A percentile compares a stretch with the other conserved stretches of the same genome.
Conservation (phyloP, 2,113 vertebrate species). For the Argyrosomus japonicus region DNA sequence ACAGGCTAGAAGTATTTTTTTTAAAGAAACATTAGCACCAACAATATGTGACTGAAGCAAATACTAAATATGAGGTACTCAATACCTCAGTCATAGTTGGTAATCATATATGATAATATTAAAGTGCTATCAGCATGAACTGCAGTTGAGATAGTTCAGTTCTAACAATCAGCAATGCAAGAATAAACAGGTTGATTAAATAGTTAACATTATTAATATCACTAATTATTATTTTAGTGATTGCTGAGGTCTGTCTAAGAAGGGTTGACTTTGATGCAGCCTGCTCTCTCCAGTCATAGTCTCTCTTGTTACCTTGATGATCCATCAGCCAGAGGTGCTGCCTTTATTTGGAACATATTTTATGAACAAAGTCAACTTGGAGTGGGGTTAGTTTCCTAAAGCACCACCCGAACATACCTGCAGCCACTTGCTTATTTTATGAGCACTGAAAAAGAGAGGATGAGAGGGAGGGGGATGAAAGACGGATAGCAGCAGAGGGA, state of each 20-base stretch:
- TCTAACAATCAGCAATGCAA: neutral
- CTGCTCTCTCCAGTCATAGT: neutral
- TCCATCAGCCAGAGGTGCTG: constrained; percentile 38
- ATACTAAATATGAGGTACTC: neutral
- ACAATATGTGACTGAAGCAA: neutral
- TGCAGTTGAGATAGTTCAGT: neutral
- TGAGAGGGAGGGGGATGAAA: constrained; percentile 10
- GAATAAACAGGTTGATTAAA: neutral
- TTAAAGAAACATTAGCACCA: no score
- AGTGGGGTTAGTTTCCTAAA: constrained; percentile 24
- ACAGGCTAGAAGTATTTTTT: no score
- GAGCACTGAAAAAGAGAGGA: constrained; percentile 3
- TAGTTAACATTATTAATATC: neutral
- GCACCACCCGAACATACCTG: constrained; percentile 33
- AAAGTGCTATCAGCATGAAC: neutral
- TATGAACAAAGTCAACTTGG: constrained; percentile 22
- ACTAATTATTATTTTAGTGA: neutral
- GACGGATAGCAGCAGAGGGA: neutral
- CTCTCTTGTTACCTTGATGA: constrained; percentile 25
- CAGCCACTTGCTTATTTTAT: constrained; percentile 14
- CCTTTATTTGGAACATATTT: constrained; percentile 40
- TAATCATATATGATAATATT: neutral
- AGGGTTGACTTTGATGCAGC: neutral
- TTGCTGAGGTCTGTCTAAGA: neutral
- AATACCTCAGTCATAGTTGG: no score